Evolutionary conservation across 2,797 vertebrate species (phyloP), one percentile per base, ranked within the genome.

Genomic region (Urocyon cinereoargenteus): DNA sequence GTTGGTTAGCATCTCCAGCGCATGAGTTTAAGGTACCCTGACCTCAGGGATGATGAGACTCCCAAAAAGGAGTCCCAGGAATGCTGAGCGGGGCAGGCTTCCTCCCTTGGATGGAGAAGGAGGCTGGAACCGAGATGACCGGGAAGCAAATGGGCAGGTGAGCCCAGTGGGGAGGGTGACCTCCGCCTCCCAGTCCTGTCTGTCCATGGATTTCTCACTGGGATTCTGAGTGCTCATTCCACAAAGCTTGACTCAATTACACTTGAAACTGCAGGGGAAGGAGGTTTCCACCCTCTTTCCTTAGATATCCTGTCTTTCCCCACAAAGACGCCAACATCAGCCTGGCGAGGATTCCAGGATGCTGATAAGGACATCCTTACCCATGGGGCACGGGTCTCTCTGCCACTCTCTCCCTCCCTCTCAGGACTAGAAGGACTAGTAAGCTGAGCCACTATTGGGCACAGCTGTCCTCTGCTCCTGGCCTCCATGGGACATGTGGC

Each of bases 381-480:
- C 18, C 6, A 34, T 9, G 53, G 19, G 4, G 0, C 0, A 14
- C 36, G n/a, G 66, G 7, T 4, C 40, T 55, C 31, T 59, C 26
- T 9, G 22, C 45, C 34, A 13, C n/a, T 22, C 5, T 15, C 2
- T 40, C n/a, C 5, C 10, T 16, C 40, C 16, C 59, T 31, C 28
- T 19, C 40, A 24, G 0, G 31, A 6, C 0, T 14, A 40, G 18
- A 68, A 49, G 24, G 12, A 24, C n/a, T 13, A 13, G 40, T 21
- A 36, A 51, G 26, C 61, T 12, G 36, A 83, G 61, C 15, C 18
- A 85, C 15, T 28, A 14, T 1, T 64, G 49, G 68, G 5, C 73
- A 82, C 21, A 5, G 5, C 31, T 70, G 15, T 62, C 90, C 45
- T 88, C 16, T n/a, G 45, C 34, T 36, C 21, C 78, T 5, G 4